phyloP scores from a whole-genome alignment of 2,888 invertebrate genomes.

The Troglohyphantes excavatus region DNA sequence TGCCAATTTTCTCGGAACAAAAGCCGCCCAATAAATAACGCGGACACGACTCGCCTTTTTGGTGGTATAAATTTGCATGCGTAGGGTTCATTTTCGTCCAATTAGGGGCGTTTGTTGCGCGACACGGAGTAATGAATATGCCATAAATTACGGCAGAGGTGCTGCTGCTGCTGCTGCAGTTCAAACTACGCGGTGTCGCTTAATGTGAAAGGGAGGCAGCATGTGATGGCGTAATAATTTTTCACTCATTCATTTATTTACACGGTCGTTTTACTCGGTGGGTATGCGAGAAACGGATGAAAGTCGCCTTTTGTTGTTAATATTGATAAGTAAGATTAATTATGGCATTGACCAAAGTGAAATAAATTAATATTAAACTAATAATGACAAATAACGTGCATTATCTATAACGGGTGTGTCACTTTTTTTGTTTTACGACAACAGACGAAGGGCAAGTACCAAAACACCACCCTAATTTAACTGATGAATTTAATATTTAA shows the following conservation, averaged over 20 bases:
- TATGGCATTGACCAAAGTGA: background rate
- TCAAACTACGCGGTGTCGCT: constrained; percentile 7
- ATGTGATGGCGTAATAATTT: constrained; percentile 45
- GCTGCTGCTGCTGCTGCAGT: background rate
- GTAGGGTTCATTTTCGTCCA: constrained; percentile 44
- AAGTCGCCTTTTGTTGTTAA: constrained; percentile 18
- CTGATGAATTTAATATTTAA: too few species aligned
- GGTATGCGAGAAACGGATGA: background rate
- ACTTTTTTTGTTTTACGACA: too few species aligned
- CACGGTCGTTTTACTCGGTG: constrained; percentile 4
- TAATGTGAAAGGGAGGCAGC: constrained; percentile 1
- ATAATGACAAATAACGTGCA: background rate
- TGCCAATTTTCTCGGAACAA: constrained; percentile 50
- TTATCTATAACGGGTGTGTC: too few species aligned
- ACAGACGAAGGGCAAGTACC: too few species aligned
- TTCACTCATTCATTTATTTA: constrained; percentile 50
- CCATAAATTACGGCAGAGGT: constrained; percentile 34
- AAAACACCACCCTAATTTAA: too few species aligned
- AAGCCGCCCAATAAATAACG: constrained; percentile 42
- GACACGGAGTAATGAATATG: constrained; percentile 59
- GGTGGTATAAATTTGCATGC: constrained; percentile 41
- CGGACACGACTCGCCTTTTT: constrained; percentile 3
- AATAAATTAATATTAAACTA: background rate
- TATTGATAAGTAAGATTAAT: constrained; percentile 40
- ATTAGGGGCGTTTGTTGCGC: constrained; percentile 51